These are phyloP conservation scores for Caretta caretta DNA, from an alignment of 2,113 vertebrate species.

Conservation along the genomic window DNA sequence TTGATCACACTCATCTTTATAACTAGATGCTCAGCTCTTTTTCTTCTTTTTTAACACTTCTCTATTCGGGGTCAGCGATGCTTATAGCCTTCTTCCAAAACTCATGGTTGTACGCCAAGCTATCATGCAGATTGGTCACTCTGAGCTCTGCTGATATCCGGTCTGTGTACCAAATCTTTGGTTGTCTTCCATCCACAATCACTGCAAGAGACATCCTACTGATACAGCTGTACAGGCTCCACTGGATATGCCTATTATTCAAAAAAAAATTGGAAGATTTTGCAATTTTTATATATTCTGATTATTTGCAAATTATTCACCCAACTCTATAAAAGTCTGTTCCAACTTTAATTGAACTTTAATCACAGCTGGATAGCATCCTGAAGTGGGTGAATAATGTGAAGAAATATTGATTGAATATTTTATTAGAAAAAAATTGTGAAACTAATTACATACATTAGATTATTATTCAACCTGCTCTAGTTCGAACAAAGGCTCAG, in stretches of 20 bases:
- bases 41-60: not conserved
- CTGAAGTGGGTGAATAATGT: not conserved
- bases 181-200: not conserved
- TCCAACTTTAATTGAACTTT: not conserved
- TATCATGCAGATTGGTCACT: not conserved
- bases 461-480: not conserved
- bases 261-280: not conserved
- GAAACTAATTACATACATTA: constrained; percentile 10
- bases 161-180: not conserved
- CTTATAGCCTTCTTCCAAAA: not conserved
- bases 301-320: not conserved
- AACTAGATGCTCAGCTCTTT: not conserved
- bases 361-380: not conserved
- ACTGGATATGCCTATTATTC: not conserved
- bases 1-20: not conserved
- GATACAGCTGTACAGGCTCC: not conserved
- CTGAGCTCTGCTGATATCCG: not conserved
- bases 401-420: not conserved
- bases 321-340: not conserved
- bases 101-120: not conserved
- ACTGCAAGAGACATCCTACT: not conserved
- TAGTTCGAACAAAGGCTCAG: not conserved
- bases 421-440: not conserved
- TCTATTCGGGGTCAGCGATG: not conserved
- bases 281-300: not conserved